Evolutionary conservation across 2,797 vertebrate genomes (phyloP).

Genomic region (Otolemur crassicaudatus): DNA sequence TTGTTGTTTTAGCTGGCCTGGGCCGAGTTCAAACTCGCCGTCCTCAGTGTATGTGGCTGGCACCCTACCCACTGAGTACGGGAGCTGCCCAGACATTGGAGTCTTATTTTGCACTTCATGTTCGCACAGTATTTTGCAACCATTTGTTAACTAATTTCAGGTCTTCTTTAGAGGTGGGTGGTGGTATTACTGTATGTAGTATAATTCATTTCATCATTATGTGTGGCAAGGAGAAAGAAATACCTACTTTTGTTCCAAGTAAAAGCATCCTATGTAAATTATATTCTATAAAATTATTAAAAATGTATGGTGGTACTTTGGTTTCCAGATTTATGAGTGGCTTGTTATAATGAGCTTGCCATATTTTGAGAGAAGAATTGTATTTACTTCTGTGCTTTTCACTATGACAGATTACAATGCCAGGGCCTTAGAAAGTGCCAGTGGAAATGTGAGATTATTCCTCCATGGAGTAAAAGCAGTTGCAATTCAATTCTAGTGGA

Average conservation of each 20-base stretch:
- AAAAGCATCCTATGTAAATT: constrained; percentile 66
- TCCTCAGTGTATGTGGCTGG: too few relatives aligned
- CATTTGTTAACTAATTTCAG: constrained; percentile 68
- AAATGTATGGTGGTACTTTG: constrained; percentile 33
- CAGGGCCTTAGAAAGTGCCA: background rate
- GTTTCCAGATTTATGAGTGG: constrained; percentile 62
- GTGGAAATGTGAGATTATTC: background rate
- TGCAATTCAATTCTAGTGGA: constrained; percentile 57
- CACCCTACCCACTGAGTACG: too few relatives aligned
- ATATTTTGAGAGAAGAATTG: constrained; percentile 53
- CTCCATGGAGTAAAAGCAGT: constrained; percentile 34
- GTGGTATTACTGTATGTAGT: background rate
- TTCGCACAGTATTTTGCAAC: constrained; percentile 68
- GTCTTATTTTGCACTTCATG: constrained; percentile 64
- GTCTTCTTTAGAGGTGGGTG: constrained; percentile 29
- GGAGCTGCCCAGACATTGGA: background rate
- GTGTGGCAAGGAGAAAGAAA: constrained; percentile 56
- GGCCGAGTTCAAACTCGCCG: too few relatives aligned
- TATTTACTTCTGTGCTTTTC: constrained; percentile 73
- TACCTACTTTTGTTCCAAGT: constrained; percentile 59
- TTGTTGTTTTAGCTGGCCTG: too few relatives aligned
- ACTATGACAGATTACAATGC: constrained; percentile 24
- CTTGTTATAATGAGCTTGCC: constrained; percentile 74
- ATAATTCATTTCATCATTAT: constrained; percentile 61
- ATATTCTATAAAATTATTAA: constrained; percentile 64